Percentiles rank a stretch among this genome's conserved stretches.
Evolutionary conservation across 2,888 invertebrate species (phyloP).

Genomic region (Nebria salina): DNA sequence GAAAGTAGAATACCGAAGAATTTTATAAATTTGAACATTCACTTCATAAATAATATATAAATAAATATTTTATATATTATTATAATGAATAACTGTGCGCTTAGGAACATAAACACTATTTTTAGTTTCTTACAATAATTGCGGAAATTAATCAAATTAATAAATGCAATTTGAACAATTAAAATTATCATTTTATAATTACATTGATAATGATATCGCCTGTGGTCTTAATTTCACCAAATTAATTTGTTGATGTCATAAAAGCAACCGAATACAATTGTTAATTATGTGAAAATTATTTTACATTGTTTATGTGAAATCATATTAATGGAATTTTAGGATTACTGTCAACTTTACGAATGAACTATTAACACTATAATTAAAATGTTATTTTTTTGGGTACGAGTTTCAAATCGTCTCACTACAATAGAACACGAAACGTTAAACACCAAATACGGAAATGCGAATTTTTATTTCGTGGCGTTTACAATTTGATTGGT

Average conservation of each 20-base stretch:
- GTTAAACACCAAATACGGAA: too few species aligned
- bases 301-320: not conserved
- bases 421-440: too few species aligned
- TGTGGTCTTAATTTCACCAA: not conserved
- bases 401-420: too few species aligned
- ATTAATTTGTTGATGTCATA: not conserved
- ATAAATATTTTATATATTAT: not conserved
- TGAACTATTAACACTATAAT: not conserved
- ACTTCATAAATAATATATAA: conserved; percentile 1
- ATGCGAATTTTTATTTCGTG: too few species aligned
- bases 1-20: not conserved
- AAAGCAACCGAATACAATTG: not conserved
- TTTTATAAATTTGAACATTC: not conserved
- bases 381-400: not conserved
- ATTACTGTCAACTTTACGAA: not conserved
- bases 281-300: not conserved
- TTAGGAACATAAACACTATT: not conserved
- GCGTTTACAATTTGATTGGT: too few species aligned
- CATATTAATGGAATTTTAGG: not conserved
- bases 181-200: not conserved
- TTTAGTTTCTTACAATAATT: not conserved
- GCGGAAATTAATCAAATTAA: not conserved
- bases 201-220: not conserved
- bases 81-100: not conserved
- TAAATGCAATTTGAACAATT: not conserved